A percentile compares a stretch with the other conserved stretches of the same genome.
Evolutionary conservation across 2,888 invertebrate species (phyloP).

Genomic region (Nomada hirtipes): DNA sequence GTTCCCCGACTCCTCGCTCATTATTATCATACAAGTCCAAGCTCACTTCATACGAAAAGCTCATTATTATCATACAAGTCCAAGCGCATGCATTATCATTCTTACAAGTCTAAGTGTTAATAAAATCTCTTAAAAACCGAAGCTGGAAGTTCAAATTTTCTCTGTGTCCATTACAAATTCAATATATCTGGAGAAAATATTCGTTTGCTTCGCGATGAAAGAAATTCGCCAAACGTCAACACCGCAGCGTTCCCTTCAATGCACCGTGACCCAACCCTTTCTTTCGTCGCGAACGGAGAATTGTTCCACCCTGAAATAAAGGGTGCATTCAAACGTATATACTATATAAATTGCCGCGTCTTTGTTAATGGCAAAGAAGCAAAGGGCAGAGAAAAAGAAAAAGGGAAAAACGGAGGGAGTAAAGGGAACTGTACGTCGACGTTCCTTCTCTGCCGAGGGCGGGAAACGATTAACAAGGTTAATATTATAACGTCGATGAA

Average conservation of each 20-base stretch:
- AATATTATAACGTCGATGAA: constrained; percentile 55
- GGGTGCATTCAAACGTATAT: constrained; percentile 5
- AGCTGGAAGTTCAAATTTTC: too few species aligned
- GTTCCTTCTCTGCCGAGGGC: not conserved
- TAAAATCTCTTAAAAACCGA: too few species aligned
- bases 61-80: too few species aligned
- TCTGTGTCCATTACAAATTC: not conserved
- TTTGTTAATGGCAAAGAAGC: not conserved
- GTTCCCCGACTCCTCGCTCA: too few species aligned
- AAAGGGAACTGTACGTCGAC: constrained; percentile 11
- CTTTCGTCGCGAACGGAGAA: not conserved
- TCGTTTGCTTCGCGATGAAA: constrained; percentile 10
- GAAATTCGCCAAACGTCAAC: not conserved
- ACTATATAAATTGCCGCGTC: not conserved
- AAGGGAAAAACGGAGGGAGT: too few species aligned
- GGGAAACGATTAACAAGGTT: constrained; percentile 41
- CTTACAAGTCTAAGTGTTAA: too few species aligned
- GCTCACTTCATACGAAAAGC: too few species aligned
- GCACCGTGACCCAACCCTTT: not conserved
- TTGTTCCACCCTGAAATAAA: constrained; percentile 13
- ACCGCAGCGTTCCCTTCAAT: not conserved
- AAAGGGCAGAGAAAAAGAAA: not conserved
- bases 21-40: too few species aligned
- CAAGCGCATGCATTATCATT: too few species aligned
- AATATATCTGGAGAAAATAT: not conserved